Base-by-base conservation (phyloP, 37 sponge, comb jelly and placozoan species). In the Halichondria panicea region DNA sequence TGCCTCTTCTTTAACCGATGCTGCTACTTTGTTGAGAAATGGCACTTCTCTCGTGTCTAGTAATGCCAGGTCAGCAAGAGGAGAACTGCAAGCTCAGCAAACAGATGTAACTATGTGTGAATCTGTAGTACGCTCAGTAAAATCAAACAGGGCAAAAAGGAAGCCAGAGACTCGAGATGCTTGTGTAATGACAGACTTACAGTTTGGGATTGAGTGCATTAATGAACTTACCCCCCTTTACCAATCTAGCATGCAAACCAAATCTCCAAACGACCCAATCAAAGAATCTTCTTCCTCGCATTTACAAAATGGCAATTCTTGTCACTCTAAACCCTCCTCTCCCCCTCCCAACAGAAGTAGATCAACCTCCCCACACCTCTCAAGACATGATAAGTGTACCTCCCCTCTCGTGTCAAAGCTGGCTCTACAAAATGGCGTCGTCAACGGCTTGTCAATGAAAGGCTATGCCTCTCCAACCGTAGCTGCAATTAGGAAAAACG, bases 141-240 rank as follows among this genome's bases (percentile, higher is more conserved):
- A 62, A 21, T 21, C 75, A 6, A 53, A 22, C n/a, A n/a, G n/a
- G 42, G 3, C 22, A 5, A 30, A 28, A 61, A 40, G 2, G n/a
- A 40, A 32, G 56, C 65, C 50, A 40, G 67, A 64, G 8, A 77
- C 13, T 2, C 44, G 34, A 25, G 81, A 81, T 52, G 71, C 54
- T 1, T 61, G 70, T 12, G 61, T 71, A 15, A 71, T 81, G 81
- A 71, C 81, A 1, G 71, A 71, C 39, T 9, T 81, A 2, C 62
- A 39, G 31, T 36, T 71, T 11, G 81, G 72, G 24, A 71, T 72
- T 21, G 54, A 55, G 6, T 40, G 19, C 36, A 55, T 67, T 36
- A n/a, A 27, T 27, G 76, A 62, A 32, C 22, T 38, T 30, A 28
- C 63, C 35, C 33, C 38, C 18, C 8, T 18, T 45, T 8, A 41